phyloP scores from a whole-genome alignment of 2,888 invertebrate species.

The Smittia aterrima region DNA sequence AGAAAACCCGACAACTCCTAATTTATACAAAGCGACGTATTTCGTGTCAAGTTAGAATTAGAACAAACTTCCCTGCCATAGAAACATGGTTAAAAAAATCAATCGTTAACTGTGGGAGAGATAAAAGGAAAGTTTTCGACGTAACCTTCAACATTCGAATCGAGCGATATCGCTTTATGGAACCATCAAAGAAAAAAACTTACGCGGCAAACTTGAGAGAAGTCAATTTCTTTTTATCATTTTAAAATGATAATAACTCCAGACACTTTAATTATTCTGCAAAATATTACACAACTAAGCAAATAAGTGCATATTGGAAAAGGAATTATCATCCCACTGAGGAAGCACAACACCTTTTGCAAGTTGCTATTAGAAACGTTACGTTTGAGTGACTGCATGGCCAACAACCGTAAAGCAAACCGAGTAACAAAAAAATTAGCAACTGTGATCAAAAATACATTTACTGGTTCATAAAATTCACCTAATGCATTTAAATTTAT shows the following conservation, averaged over 20 bases:
- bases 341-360: background rate
- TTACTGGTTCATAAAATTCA: no score
- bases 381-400: no score
- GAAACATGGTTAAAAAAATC: background rate
- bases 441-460: no score
- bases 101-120: background rate
- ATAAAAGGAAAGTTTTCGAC: background rate
- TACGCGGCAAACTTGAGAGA: background rate
- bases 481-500: no score
- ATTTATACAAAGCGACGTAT: background rate
- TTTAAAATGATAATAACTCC: background rate
- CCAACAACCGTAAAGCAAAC: no score
- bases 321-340: background rate
- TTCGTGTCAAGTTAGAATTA: slow-evolving; percentile 2
- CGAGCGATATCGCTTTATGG: background rate
- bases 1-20: background rate
- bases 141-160: background rate
- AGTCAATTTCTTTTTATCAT: background rate
- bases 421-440: no score
- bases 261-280: background rate
- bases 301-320: background rate
- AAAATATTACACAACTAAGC: background rate
- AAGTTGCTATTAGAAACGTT: background rate
- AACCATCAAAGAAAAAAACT: background rate
- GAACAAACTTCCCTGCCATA: background rate